These are phyloP conservation scores for Andrena marginata DNA, from an alignment of 2,888 invertebrate species.

Conservation along the genomic window DNA sequence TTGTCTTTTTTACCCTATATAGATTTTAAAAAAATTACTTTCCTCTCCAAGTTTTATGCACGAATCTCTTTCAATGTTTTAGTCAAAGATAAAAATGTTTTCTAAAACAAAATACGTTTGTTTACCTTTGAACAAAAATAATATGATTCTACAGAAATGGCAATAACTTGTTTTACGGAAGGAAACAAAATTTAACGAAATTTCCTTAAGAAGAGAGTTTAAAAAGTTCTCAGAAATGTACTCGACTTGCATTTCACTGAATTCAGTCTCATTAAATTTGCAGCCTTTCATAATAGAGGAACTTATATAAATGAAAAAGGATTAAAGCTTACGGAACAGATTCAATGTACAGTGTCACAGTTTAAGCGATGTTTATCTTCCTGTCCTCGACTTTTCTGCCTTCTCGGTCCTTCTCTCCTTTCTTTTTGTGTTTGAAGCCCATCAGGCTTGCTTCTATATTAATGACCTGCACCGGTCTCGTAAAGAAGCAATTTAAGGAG, in stretches of 20 bases:
- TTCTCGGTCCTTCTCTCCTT: slow-evolving; percentile 33
- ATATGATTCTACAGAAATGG: no score
- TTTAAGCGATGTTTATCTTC: slow-evolving; percentile 19
- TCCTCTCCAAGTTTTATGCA: no score
- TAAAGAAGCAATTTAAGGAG: slow-evolving; percentile 67
- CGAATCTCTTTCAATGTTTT: no score
- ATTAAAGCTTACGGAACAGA: background rate
- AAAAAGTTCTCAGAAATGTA: no score
- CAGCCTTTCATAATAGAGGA: background rate
- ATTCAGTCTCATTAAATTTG: background rate
- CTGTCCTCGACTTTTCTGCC: slow-evolving; percentile 9
- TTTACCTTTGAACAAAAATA: no score
- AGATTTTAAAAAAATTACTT: no score
- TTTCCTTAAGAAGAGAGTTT: no score
- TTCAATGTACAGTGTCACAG: background rate
- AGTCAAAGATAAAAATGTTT: no score
- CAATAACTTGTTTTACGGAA: no score
- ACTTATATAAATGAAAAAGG: background rate
- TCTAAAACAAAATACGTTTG: no score
- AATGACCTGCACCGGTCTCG: slow-evolving; percentile 75
- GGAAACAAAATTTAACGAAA: no score
- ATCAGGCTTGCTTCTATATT: slow-evolving; percentile 80
- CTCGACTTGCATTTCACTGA: background rate
- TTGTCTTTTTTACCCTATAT: no score
- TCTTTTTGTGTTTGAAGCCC: slow-evolving; percentile 62